These are phyloP conservation scores for Automeris io DNA, from an alignment of 2,888 invertebrate species.

Conservation along the genomic window DNA sequence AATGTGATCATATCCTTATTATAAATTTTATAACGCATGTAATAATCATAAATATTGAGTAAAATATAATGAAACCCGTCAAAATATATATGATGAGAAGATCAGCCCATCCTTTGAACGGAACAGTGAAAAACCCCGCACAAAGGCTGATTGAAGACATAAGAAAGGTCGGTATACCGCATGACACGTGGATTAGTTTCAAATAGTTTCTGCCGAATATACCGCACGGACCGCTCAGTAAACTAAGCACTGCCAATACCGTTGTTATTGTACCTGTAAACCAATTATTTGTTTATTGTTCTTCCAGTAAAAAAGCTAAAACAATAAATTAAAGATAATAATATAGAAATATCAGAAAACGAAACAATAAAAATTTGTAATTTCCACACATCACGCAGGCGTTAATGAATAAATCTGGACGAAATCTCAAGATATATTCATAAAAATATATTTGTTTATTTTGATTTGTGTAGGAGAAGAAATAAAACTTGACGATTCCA, in stretches of 20 bases:
- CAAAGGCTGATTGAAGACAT: slow-evolving; percentile 33
- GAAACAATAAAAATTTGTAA: too few species aligned
- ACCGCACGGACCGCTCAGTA: slow-evolving; percentile 24
- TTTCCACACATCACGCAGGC: too few species aligned
- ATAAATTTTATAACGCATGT: slow-evolving; percentile 34
- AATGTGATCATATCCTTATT: slow-evolving; percentile 18
- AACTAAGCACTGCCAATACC: slow-evolving; percentile 18
- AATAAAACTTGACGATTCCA: too few species aligned
- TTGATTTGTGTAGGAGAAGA: too few species aligned
- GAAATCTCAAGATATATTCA: neutral
- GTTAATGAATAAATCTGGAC: neutral
- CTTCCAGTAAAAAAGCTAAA: too few species aligned
- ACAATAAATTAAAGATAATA: too few species aligned
- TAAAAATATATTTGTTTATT: neutral
- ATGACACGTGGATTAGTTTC: slow-evolving; percentile 25
- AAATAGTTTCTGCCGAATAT: slow-evolving; percentile 11
- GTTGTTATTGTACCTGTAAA: slow-evolving; percentile 32
- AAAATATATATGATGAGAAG: slow-evolving; percentile 19
- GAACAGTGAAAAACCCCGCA: slow-evolving; percentile 21
- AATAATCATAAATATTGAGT: slow-evolving; percentile 28
- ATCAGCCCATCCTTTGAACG: slow-evolving; percentile 30
- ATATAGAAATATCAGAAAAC: too few species aligned
- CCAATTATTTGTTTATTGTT: too few species aligned
- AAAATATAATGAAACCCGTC: slow-evolving; percentile 30
- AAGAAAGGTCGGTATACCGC: slow-evolving; percentile 38